Percentiles rank a stretch among this genome's conserved stretches.
Conservation (phyloP, 2,797 vertebrate genomes). For the Rhinophrynus dorsalis region DNA sequence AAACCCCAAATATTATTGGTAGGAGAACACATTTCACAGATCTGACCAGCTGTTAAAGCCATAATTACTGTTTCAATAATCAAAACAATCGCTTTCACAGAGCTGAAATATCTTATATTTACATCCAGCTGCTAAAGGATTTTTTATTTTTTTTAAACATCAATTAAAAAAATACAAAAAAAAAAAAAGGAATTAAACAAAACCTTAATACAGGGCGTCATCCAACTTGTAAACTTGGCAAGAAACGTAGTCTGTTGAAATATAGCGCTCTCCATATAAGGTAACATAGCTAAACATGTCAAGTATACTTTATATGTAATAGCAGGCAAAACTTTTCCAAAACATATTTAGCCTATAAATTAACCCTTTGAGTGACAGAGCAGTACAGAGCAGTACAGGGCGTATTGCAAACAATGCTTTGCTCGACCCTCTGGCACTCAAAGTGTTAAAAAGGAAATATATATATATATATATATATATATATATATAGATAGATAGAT, state of each 20-base stretch:
- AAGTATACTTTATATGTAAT: conserved; percentile 80
- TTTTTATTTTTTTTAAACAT: not conserved
- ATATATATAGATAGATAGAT: too few relatives aligned
- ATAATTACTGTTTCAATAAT: not conserved
- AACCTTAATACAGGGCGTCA: conserved; percentile 67
- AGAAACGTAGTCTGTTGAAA: conserved; percentile 70
- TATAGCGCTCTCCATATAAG: conserved; percentile 80
- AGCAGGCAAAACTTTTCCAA: conserved; percentile 74
- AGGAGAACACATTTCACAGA: not conserved
- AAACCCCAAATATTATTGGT: conserved; percentile 18
- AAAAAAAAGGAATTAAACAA: conserved; percentile 48
- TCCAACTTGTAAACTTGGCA: conserved; percentile 72
- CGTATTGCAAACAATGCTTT: not conserved
- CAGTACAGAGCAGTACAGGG: conserved; percentile 36
- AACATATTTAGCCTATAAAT: conserved; percentile 60
- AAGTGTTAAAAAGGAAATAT: too few relatives aligned
- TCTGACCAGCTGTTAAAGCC: conserved; percentile 38
- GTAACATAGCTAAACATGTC: conserved; percentile 81
- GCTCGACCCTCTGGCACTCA: too few relatives aligned
- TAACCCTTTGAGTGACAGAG: too few relatives aligned
- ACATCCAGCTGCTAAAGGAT: too few relatives aligned
- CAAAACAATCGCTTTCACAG: not conserved
- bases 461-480: too few relatives aligned
- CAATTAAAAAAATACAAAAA: too few relatives aligned
- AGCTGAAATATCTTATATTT: not conserved